A percentile compares a stretch with the other conserved stretches of the same genome.
Evolutionary conservation across 92 coral and sea anemone species (phyloP).

Genomic region (Muricea muricata): DNA sequence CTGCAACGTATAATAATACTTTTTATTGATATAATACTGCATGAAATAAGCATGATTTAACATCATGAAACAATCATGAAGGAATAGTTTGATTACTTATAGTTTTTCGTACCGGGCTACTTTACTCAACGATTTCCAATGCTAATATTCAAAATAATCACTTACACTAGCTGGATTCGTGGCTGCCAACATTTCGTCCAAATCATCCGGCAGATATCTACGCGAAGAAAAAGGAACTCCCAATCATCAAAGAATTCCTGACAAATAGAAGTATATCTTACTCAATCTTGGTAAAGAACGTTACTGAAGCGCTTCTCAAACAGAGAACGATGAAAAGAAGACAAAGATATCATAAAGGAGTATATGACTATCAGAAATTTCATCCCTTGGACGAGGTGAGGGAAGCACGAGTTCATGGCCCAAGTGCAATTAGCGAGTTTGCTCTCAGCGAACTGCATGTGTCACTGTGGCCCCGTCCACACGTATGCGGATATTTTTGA

Average conservation of each 20-base stretch:
- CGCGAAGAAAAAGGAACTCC: conserved; percentile 17
- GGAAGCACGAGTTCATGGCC: too few species aligned
- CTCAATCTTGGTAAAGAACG: conserved; percentile 2
- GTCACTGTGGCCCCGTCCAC: too few species aligned
- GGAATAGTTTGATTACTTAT: too few species aligned
- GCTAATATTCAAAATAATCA: background rate
- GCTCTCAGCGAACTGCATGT: too few species aligned
- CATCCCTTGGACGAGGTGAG: conserved; percentile 63
- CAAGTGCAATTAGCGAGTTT: too few species aligned
- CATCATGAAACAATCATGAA: too few species aligned
- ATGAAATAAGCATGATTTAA: too few species aligned
- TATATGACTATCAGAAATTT: conserved; percentile 72
- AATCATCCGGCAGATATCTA: conserved; percentile 42
- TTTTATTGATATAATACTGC: too few species aligned
- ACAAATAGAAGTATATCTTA: background rate
- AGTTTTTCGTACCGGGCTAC: too few species aligned
- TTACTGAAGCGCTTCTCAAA: conserved; percentile 15
- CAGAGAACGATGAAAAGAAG: conserved; percentile 13
- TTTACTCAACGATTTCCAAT: too few species aligned
- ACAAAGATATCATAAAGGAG: background rate
- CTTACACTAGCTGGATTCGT: conserved; percentile 41
- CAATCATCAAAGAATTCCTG: conserved; percentile 23
- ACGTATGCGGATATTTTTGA: too few species aligned
- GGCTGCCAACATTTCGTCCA: conserved; percentile 41
- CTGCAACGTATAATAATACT: too few species aligned